These are phyloP conservation scores for human DNA, from an alignment of 2,113 vertebrate genomes.

Conservation along the genomic window GRCh38 chr11:40366501-40367000, in stretches of 20 bases:
- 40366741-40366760: not conserved
- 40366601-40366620: not conserved
- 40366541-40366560: not conserved
- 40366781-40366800: constrained; percentile 16
- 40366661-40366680: not conserved
- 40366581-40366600: not conserved
- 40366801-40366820: not conserved
- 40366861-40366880: not conserved
- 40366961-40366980: not conserved
- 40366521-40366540: not conserved
- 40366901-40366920: not conserved
- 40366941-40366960: not conserved
- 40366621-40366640: not conserved
- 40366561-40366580: not conserved
- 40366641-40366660: not conserved
- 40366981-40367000: not conserved
- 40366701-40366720: not conserved
- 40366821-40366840: not conserved
- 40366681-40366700: not conserved
- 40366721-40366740: not conserved
- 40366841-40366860: not conserved
- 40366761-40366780: not conserved
- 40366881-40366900: not conserved
- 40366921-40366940: not conserved
- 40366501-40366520: not conserved